Evolutionary conservation across 2,888 invertebrate species (phyloP).

Genomic region (Sinopyrophorus schimmeli): DNA sequence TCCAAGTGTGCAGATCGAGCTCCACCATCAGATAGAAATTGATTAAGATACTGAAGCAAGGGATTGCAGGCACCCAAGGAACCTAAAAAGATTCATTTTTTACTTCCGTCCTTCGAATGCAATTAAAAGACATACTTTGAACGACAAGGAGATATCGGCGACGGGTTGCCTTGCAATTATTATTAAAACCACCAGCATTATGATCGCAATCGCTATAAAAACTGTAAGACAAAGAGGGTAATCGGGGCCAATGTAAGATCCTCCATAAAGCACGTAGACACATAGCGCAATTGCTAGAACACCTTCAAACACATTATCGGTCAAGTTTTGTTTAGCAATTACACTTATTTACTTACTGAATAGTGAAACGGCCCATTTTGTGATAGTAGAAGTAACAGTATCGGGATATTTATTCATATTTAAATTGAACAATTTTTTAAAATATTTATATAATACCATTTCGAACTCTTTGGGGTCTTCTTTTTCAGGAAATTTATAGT

Average conservation of each 20-base stretch:
- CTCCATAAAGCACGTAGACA: slow-evolving; percentile 53
- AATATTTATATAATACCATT: slow-evolving; percentile 34
- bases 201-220: slow-evolving; percentile 49
- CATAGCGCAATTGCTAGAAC: slow-evolving; percentile 60
- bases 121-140: slow-evolving; percentile 61
- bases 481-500: slow-evolving; percentile 9
- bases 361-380: slow-evolving; percentile 63
- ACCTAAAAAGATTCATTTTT: slow-evolving; percentile 60
- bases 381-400: slow-evolving; percentile 65
- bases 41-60: slow-evolving; percentile 80
- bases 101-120: too few species aligned
- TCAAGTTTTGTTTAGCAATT: too few species aligned
- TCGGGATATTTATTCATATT: slow-evolving; percentile 71
- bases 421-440: slow-evolving; percentile 69
- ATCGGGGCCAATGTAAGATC: slow-evolving; percentile 44
- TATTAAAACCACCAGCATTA: slow-evolving; percentile 59
- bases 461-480: slow-evolving; percentile 33
- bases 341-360: slow-evolving; percentile 60
- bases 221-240: slow-evolving; percentile 50
- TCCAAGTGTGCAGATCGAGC: slow-evolving; percentile 83
- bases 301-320: slow-evolving; percentile 55
- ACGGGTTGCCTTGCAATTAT: slow-evolving; percentile 73
- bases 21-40: slow-evolving; percentile 92
- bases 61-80: slow-evolving; percentile 82
- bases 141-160: slow-evolving; percentile 64